Evolutionary conservation across 2,113 vertebrate genomes (phyloP).

Genomic region (Mirza zaza): DNA sequence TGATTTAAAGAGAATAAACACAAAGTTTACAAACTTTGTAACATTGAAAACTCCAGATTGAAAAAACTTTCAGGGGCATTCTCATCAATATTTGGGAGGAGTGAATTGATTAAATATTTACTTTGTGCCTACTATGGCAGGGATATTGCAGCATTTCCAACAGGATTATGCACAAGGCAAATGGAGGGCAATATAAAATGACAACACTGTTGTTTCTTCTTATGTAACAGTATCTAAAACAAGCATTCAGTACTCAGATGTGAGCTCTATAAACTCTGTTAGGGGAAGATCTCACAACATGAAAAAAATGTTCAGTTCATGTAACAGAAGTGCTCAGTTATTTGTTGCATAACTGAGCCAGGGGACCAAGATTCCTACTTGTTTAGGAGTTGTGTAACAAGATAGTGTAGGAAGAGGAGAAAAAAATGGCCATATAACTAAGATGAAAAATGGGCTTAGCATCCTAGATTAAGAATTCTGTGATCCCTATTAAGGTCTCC

Average conservation of each 20-base stretch:
- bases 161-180: not conserved
- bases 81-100: not conserved
- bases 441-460: not conserved
- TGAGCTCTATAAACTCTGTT: not conserved
- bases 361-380: not conserved
- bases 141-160: not conserved
- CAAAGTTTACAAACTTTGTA: not conserved
- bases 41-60: not conserved
- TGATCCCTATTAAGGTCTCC: not conserved
- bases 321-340: not conserved
- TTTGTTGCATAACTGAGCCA: not conserved
- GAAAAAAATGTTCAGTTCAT: not conserved
- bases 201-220: not conserved
- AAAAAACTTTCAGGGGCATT: not conserved
- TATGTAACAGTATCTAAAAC: not conserved
- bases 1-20: not conserved
- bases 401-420: not conserved
- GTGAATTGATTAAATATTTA: not conserved
- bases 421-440: not conserved
- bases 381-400: not conserved
- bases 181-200: not conserved
- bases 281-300: not conserved
- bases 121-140: not conserved
- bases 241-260: not conserved
- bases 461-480: not conserved